Percentiles rank a stretch among this genome's conserved stretches.
These are phyloP conservation scores for Erithacus rubecula DNA, from an alignment of 2,797 vertebrate species.

Conservation along the genomic window DNA sequence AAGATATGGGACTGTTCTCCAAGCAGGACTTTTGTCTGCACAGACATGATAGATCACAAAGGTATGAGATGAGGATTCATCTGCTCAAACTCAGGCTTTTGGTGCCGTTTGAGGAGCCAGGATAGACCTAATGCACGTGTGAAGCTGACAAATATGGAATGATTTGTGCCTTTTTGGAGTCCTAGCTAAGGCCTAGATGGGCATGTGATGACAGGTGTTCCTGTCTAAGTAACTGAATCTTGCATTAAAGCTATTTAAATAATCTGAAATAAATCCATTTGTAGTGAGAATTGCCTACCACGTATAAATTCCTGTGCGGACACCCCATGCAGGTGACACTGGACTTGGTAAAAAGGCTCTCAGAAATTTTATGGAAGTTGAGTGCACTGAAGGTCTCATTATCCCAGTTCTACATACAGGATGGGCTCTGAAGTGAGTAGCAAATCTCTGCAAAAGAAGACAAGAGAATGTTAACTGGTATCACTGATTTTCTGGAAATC, in stretches of 20 bases:
- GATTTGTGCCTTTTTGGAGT: neutral
- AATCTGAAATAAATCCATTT: neutral
- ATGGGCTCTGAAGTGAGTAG: neutral
- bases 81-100: neutral
- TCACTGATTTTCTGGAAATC: neutral
- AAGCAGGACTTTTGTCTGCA: neutral
- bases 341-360: neutral
- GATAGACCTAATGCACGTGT: fast-evolving
- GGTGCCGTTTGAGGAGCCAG: neutral
- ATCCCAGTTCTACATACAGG: neutral
- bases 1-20: neutral
- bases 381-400: neutral
- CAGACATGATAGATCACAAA: neutral
- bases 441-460: neutral
- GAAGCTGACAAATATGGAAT: neutral
- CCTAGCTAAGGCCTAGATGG: neutral
- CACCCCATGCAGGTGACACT: neutral
- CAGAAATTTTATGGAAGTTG: neutral
- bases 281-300: neutral
- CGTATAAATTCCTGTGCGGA: neutral
- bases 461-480: neutral
- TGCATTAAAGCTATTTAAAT: neutral
- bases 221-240: neutral
- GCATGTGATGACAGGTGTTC: neutral
- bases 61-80: neutral